Conservation (phyloP, 53 echinoderm and acorn worm species). For the Glandiceps talaboti region DNA sequence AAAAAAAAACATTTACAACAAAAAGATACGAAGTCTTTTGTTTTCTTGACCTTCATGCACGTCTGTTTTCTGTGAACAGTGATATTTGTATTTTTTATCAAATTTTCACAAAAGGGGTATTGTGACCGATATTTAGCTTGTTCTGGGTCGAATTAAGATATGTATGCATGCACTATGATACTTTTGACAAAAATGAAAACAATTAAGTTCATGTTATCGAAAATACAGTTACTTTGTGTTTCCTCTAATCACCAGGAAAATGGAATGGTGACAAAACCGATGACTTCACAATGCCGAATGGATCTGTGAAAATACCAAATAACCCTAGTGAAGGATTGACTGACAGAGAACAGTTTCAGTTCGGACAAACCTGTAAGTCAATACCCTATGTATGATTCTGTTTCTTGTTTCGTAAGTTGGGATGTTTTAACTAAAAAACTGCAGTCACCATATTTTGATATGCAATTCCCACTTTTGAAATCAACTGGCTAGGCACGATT, state of each 20-base stretch:
- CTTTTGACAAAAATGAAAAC: too few relatives aligned
- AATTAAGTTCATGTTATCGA: too few relatives aligned
- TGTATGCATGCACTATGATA: too few relatives aligned
- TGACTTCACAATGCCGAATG: conserved; percentile 52
- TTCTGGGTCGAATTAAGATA: too few relatives aligned
- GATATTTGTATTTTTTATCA: too few relatives aligned
- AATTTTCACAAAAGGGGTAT: too few relatives aligned
- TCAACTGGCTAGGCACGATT: neutral
- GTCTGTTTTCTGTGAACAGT: too few relatives aligned
- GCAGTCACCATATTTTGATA: neutral
- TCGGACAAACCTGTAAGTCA: conserved; percentile 77
- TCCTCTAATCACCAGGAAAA: conserved; percentile 42
- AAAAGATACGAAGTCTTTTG: too few relatives aligned
- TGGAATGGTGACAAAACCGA: conserved; percentile 66
- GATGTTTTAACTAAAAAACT: neutral
- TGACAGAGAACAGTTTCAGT: conserved; percentile 43
- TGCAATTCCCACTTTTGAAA: neutral
- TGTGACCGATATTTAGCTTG: too few relatives aligned
- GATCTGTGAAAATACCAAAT: conserved; percentile 24
- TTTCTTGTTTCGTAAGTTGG: neutral
- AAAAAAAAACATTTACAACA: too few relatives aligned
- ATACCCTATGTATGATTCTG: too few relatives aligned
- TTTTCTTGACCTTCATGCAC: too few relatives aligned
- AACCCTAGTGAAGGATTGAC: conserved; percentile 35
- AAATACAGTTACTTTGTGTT: neutral